Percentiles rank a stretch among this genome's conserved stretches.
Conservation (phyloP, 1,140 invertebrate species). For the Anastatus disparis region DNA sequence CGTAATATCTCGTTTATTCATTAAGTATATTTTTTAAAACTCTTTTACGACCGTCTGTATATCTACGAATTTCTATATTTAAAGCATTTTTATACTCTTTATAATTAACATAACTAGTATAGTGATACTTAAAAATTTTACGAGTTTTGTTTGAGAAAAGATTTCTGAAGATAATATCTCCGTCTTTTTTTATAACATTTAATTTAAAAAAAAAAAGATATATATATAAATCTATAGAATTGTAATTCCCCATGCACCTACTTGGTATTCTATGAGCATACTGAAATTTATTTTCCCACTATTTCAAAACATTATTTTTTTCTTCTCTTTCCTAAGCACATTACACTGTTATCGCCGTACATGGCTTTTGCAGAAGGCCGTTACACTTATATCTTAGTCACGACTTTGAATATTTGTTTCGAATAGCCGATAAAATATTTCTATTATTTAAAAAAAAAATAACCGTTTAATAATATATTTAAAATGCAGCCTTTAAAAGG, state of each 20-base stretch:
- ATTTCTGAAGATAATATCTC: no score
- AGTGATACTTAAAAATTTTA: constrained; percentile 8
- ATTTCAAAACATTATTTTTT: background rate
- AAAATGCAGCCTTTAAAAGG: background rate
- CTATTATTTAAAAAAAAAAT: background rate
- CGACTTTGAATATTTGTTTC: constrained; percentile 22
- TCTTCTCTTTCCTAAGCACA: background rate
- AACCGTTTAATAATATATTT: background rate
- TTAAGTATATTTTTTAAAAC: no score
- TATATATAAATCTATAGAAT: background rate
- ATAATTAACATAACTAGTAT: constrained; percentile 8
- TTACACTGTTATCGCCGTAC: background rate
- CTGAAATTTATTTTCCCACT: constrained; percentile 3
- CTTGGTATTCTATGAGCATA: background rate
- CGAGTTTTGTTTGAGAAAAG: no score
- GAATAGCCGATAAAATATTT: background rate
- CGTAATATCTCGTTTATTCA: background rate
- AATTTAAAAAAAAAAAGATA: background rate
- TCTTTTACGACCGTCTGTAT: no score
- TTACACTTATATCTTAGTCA: constrained; percentile 26
- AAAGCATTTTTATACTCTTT: no score
- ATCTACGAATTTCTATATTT: no score
- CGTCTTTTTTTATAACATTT: no score
- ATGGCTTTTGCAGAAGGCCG: constrained; percentile 1
- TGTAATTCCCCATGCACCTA: background rate